Evolutionary conservation across 1,140 invertebrate genomes (phyloP).

Genomic region (Hyles euphorbiae): DNA sequence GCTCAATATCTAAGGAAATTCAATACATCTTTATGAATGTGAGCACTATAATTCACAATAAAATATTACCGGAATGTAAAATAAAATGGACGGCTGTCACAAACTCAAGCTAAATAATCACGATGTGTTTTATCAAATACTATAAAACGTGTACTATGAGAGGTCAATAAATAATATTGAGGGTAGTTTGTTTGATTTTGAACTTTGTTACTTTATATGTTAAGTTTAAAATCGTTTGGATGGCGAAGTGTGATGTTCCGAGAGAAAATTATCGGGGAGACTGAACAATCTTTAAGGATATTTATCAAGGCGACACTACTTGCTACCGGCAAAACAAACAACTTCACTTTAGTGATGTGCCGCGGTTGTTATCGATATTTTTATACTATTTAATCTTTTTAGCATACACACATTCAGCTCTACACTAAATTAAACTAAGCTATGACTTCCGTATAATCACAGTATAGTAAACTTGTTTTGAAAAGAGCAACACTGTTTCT

Average conservation of each 20-base stretch:
- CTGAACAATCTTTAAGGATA: constrained; percentile 71
- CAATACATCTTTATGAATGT: constrained; percentile 33
- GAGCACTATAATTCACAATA: constrained; percentile 19
- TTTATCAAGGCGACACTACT: constrained; percentile 72
- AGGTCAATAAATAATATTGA: constrained; percentile 62
- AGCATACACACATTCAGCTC: no score
- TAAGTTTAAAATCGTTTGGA: constrained; percentile 33
- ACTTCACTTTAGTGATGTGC: constrained; percentile 55
- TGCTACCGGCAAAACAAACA: constrained; percentile 70
- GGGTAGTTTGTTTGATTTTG: constrained; percentile 28
- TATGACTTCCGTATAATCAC: no score
- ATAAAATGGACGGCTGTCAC: constrained; percentile 62
- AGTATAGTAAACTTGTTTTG: no score
- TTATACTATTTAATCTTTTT: background rate
- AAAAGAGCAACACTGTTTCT: no score
- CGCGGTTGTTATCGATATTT: constrained; percentile 21
- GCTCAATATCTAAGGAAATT: constrained; percentile 17
- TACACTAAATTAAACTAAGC: no score
- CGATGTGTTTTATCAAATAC: constrained; percentile 72
- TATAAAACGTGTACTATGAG: constrained; percentile 66
- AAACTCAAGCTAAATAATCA: constrained; percentile 66
- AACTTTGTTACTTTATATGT: constrained; percentile 28
- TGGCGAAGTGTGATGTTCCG: constrained; percentile 44
- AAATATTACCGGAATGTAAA: constrained; percentile 45
- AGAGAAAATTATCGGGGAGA: constrained; percentile 65